Percentiles rank a stretch among this genome's conserved stretches.
These are phyloP conservation scores for Metallyticus violacea DNA, from an alignment of 2,888 invertebrate species.

Conservation along the genomic window DNA sequence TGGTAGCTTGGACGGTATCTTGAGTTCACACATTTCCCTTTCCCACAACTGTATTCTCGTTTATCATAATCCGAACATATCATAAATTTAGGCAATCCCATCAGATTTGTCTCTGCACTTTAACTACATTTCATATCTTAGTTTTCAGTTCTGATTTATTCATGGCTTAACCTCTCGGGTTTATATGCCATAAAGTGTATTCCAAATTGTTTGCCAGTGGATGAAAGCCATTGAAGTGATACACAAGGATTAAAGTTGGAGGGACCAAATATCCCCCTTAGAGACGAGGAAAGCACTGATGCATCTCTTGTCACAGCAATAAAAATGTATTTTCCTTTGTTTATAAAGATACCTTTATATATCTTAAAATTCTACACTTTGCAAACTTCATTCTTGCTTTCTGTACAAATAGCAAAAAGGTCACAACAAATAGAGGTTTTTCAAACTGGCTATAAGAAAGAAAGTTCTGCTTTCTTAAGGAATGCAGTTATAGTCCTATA, in stretches of 20 bases:
- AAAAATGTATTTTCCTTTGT: neutral
- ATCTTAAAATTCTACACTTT: neutral
- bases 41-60: neutral
- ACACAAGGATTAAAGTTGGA: neutral
- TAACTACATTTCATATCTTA: neutral
- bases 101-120: slow-evolving; percentile 24
- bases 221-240: neutral
- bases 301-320: neutral
- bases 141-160: slow-evolving; percentile 21
- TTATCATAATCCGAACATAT: slow-evolving; percentile 26
- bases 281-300: neutral
- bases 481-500: no score
- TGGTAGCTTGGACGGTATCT: neutral
- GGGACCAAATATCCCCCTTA: neutral
- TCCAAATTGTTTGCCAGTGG: neutral
- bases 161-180: slow-evolving; percentile 22
- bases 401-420: neutral
- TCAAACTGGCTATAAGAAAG: no score
- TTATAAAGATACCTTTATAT: neutral
- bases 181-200: slow-evolving; percentile 9
- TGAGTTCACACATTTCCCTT: neutral
- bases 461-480: no score
- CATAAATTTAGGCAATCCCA: slow-evolving; percentile 28
- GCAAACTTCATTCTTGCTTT: neutral
- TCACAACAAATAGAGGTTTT: neutral